Percentiles rank a stretch among this genome's conserved stretches.
phyloP scores from a whole-genome alignment of 2,113 vertebrate genomes.

The Lutjanus erythropterus region DNA sequence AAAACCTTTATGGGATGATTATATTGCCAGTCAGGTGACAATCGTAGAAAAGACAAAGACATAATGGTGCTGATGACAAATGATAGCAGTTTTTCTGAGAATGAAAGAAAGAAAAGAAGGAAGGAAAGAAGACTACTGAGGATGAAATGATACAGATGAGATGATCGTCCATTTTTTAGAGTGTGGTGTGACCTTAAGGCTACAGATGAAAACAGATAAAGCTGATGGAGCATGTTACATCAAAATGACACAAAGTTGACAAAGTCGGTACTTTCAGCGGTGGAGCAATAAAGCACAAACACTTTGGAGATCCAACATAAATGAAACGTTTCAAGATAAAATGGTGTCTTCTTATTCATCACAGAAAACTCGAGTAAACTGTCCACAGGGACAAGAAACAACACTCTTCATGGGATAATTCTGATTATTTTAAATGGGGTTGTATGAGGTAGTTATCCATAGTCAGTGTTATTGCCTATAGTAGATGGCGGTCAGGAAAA shows the following conservation, averaged over 20 bases:
- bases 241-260: neutral
- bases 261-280: neutral
- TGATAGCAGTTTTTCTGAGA: neutral
- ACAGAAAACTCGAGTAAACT: neutral
- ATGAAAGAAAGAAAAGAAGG: neutral
- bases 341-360: neutral
- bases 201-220: neutral
- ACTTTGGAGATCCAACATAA: neutral
- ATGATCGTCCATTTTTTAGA: neutral
- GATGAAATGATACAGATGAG: neutral
- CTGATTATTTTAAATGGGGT: too few relatives aligned
- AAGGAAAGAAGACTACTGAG: neutral
- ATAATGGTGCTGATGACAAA: neutral
- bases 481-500: too few relatives aligned
- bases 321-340: neutral
- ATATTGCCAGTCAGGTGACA: neutral
- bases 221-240: neutral
- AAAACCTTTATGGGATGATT: slow-evolving; percentile 6
- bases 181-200: neutral
- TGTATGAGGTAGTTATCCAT: too few relatives aligned
- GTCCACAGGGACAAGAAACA: neutral
- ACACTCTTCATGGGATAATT: too few relatives aligned
- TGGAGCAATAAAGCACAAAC: neutral
- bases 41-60: neutral
- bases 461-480: too few relatives aligned